Evolutionary conservation across 1,140 invertebrate species (phyloP), one percentile per base, ranked within the genome.

Genomic region (Zeugodacus cucurbitae): DNA sequence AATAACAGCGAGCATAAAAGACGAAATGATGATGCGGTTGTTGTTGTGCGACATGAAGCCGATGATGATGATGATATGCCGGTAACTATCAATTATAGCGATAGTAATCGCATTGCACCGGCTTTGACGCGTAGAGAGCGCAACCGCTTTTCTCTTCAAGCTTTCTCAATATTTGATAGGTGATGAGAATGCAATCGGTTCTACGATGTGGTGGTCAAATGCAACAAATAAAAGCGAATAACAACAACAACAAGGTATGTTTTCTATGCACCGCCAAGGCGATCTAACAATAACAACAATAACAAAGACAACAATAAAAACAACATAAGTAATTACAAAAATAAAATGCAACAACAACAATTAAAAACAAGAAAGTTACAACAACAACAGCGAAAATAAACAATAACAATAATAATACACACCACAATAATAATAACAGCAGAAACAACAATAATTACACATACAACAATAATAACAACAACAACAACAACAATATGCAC

Each of bases 111-210:
- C 58, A 54, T 78, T 44, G 37, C 22, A 29, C n/a, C n/a, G 74
- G 37, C 74, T 20, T 7, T 62, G 44, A 48, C n/a, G 74, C 74
- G n/a, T 82, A 48, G n/a, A 37, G 74, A 82, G 41, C 74, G 41
- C 37, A 48, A 22, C 58, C 22, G 8, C 58, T 22, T 26, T 8
- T 26, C n/a, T 82, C 48, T 82, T 44, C 74, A 82, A 48, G 74
- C 74, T 82, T 54, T 82, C 44, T n/a, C n/a, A 22, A 48, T 14
- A 8, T 3, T 8, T 82, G 74, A 82, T 54, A 48, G 74, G n/a
- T 82, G 74, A 82, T 82, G 74, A 48, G 74, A 82, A 82, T 82
- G n/a, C 74, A 82, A 44, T 82, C 41, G 37, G 41, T 48, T 48
- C 26, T 82, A 48, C 41, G 41, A 14, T 29, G 41, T 14, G 41